A percentile compares a stretch with the other conserved stretches of the same genome.
These are phyloP conservation scores for Quadroppia sp. DNA, from an alignment of 2,888 invertebrate species.

Conservation along the genomic window DNA sequence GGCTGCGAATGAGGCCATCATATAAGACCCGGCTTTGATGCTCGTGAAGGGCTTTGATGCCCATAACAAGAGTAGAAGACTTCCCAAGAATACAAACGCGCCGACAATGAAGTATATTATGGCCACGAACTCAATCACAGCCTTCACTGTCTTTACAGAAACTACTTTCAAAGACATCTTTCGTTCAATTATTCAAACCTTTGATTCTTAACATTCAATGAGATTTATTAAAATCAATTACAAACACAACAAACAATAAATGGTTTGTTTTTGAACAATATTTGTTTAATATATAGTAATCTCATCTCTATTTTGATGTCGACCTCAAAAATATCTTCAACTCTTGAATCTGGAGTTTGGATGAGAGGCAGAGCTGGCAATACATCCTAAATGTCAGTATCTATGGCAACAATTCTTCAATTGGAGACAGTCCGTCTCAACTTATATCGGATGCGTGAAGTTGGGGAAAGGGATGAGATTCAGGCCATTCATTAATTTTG, in stretches of 20 bases:
- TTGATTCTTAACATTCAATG: not conserved
- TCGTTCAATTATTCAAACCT: not conserved
- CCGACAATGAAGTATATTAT: constrained; percentile 39
- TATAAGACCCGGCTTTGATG: constrained; percentile 42
- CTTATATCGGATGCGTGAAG: constrained; percentile 22
- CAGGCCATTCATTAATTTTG: not conserved
- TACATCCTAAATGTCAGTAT: constrained; percentile 19
- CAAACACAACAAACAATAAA: not conserved
- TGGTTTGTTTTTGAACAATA: not conserved
- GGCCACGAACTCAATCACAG: constrained; percentile 4
- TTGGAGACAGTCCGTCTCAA: constrained; percentile 23
- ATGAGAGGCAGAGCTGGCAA: constrained; percentile 11
- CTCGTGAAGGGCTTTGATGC: constrained; percentile 33
- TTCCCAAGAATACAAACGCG: constrained; percentile 31
- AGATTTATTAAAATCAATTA: not conserved
- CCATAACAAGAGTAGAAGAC: constrained; percentile 36
- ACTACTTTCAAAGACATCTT: constrained; percentile 28
- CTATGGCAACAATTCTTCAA: constrained; percentile 8
- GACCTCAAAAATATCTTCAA: not conserved
- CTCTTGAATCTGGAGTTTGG: not conserved
- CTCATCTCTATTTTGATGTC: not conserved
- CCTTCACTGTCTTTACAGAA: constrained; percentile 30
- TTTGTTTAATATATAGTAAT: not conserved
- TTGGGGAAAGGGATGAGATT: not conserved
- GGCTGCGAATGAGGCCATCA: constrained; percentile 38